Evolutionary conservation across 2,113 vertebrate genomes (phyloP).

Genomic region (Channa maculata): DNA sequence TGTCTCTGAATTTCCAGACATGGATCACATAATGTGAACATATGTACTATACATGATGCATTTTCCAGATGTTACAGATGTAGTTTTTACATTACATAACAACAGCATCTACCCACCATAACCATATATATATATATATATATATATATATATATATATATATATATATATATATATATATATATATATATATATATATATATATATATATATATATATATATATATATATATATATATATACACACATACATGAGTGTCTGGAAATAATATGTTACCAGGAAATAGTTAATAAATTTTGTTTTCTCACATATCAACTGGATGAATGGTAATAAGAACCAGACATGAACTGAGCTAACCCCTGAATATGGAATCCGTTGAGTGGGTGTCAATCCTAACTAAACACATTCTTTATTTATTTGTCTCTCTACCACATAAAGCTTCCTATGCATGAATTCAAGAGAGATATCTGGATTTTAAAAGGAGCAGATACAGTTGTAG

Average conservation of each 20-base stretch:
- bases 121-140: not conserved
- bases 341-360: conserved; percentile 70
- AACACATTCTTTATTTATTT: conserved; percentile 60
- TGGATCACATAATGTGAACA: not conserved
- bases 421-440: not conserved
- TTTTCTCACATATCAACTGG: conserved; percentile 69
- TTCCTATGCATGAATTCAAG: conserved; percentile 13
- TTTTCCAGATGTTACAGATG: conserved; percentile 24
- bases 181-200: not conserved
- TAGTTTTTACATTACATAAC: not conserved
- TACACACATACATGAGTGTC: not conserved
- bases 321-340: conserved; percentile 76
- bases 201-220: too few species aligned
- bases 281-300: conserved; percentile 65
- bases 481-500: conserved; percentile 3
- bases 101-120: not conserved
- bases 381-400: conserved; percentile 58
- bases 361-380: conserved; percentile 64
- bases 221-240: too few species aligned
- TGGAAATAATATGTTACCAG: conserved; percentile 41
- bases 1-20: conserved; percentile 5
- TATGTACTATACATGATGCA: not conserved
- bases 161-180: too few species aligned
- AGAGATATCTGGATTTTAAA: conserved; percentile 29
- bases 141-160: too few species aligned